Evolutionary conservation across 2,888 invertebrate genomes (phyloP).

Genomic region (Tiliacea aurago): DNA sequence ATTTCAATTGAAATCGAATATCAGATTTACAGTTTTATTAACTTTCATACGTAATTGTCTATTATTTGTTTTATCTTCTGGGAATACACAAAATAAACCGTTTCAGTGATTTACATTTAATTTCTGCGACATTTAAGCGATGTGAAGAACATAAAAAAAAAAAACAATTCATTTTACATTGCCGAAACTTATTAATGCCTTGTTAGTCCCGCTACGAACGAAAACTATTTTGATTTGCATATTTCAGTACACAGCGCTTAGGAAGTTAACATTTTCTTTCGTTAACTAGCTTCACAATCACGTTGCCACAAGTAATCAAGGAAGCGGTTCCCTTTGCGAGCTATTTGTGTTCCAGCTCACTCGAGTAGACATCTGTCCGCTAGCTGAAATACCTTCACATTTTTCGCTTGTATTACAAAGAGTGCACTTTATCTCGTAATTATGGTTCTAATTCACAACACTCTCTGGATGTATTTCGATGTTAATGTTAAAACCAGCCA

Average conservation of each 20-base stretch:
- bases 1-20: constrained; percentile 30
- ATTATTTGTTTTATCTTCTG: not conserved
- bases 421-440: constrained; percentile 35
- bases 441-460: constrained; percentile 34
- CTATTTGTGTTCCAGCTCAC: constrained; percentile 31
- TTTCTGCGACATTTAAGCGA: not conserved
- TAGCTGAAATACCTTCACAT: constrained; percentile 17
- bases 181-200: constrained; percentile 33
- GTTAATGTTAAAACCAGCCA: constrained; percentile 6
- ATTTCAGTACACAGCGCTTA: constrained; percentile 23
- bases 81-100: constrained; percentile 2
- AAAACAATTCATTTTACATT: constrained; percentile 26
- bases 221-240: constrained; percentile 39
- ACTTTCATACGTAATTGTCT: constrained; percentile 17
- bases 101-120: constrained; percentile 18
- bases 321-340: constrained; percentile 5
- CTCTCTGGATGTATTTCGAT: constrained; percentile 5
- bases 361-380: constrained; percentile 15
- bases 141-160: too few species aligned
- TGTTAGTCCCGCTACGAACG: constrained; percentile 17
- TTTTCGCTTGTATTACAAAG: constrained; percentile 14
- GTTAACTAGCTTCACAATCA: constrained; percentile 27
- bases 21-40: constrained; percentile 22
- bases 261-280: constrained; percentile 5
- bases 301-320: constrained; percentile 22